Evolutionary conservation across 1,140 invertebrate genomes (phyloP).

Genomic region (Procambarus virginalis): DNA sequence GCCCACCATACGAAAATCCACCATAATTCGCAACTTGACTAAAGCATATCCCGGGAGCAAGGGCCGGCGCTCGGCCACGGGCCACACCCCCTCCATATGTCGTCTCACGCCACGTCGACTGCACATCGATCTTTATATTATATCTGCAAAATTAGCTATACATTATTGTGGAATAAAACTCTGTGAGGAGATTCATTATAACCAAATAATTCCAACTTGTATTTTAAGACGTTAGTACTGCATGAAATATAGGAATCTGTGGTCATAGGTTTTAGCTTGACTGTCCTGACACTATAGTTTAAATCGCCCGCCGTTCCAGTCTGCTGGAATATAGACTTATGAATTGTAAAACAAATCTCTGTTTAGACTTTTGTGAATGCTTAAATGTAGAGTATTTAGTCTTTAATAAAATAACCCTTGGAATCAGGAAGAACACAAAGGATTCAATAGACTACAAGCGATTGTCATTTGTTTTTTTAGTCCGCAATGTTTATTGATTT

Average conservation of each 20-base stretch:
- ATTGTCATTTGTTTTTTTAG: not conserved
- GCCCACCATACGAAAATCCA: no score
- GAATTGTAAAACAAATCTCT: not conserved
- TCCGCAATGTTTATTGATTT: not conserved
- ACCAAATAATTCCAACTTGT: not conserved
- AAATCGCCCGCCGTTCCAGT: not conserved
- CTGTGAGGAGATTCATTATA: not conserved
- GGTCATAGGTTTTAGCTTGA: not conserved
- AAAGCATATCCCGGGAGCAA: no score
- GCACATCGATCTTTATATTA: no score
- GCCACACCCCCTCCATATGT: not conserved
- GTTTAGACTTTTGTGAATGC: not conserved
- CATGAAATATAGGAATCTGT: not conserved
- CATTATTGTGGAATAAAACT: not conserved
- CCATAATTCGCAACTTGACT: no score
- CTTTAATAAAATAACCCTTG: not conserved
- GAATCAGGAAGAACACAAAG: not conserved
- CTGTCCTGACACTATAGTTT: not conserved
- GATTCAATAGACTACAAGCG: not conserved
- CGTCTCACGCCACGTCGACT: not conserved
- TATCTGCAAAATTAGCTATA: no score
- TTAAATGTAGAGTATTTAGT: not conserved
- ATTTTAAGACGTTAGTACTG: not conserved
- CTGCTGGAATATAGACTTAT: not conserved
- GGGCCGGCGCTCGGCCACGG: not conserved